Base-by-base conservation (phyloP, 2,888 invertebrate species). In the Orthosia gracilis region DNA sequence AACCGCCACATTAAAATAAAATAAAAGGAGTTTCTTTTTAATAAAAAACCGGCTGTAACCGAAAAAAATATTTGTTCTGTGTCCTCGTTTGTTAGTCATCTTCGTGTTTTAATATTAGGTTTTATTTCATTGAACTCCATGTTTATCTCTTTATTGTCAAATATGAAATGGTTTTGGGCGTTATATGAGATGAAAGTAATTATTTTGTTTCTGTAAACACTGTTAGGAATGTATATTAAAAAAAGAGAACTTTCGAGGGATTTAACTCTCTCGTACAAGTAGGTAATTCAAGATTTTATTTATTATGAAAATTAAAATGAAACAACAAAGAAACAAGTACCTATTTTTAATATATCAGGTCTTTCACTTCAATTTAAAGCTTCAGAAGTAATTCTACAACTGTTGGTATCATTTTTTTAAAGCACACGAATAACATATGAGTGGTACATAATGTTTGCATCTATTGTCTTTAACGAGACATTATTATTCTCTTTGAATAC, bases 181-280 rank as follows among this genome's bases (percentile, higher is more conserved):
- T 69, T 55, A 61, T 63, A 77, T 40, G 17, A 72, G 71, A 66
- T 40, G 54, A 75, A 75, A 80, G 73, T 78, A 78, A 80, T 85
- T 76, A 73, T 74, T 75, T 73, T 69, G 65, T 72, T 66, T 66
- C 26, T 76, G 67, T 69, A 67, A 76, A 70, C 67, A 73, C 47
- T 61, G 57, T 59, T 68, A 57, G 66, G 69, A 73, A 26, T 78
- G 62, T 52, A 69, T 82, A 76, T 69, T 73, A 74, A 72, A 78
- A 58, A 13, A 23, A n/a, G 31, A 65, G 52, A 74, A 70, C 45
- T 73, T 78, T 80, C 3, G 57, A 62, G 75, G 62, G 47, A 40
- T 66, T 63, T 40, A 54, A 65, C 11, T 23, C n/a, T 52, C 50
- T 40, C 54, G 31, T 13, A 12, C 12, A 26, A 23, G 17, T 62